Percentiles rank a stretch among this genome's conserved stretches.
phyloP scores from a whole-genome alignment of 2,113 vertebrate genomes.

The Poecilia latipinna region DNA sequence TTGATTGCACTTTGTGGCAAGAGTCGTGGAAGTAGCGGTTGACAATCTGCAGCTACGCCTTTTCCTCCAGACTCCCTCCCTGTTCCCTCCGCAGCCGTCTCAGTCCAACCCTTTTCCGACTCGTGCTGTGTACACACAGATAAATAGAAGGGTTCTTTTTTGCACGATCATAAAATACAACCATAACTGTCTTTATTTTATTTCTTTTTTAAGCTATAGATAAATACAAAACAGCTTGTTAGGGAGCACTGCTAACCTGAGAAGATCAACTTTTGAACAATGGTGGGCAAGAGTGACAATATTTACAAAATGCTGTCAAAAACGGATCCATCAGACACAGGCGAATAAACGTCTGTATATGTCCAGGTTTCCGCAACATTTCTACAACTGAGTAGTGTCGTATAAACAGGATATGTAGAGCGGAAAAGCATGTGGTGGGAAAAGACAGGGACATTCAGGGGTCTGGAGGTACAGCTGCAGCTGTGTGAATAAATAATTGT shows the following conservation, averaged over 20 bases:
- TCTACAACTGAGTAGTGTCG: conserved; percentile 45
- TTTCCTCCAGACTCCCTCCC: conserved; percentile 76
- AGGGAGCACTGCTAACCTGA: background rate
- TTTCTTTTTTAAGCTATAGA: background rate
- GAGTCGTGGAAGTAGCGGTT: conserved; percentile 50
- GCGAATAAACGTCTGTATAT: conserved; percentile 45
- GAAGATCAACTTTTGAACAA: conserved; percentile 2
- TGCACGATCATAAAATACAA: conserved; percentile 10
- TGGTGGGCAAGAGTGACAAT: conserved; percentile 31
- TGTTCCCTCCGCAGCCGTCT: conserved; percentile 65
- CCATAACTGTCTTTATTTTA: background rate
- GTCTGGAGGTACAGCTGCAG: conserved; percentile 44
- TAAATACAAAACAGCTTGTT: background rate
- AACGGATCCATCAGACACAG: conserved; percentile 15
- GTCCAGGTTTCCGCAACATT: conserved; percentile 61
- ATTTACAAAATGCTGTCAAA: conserved; percentile 44
- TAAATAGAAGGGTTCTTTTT: conserved; percentile 25
- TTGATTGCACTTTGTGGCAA: conserved; percentile 60
- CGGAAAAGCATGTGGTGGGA: conserved; percentile 73
- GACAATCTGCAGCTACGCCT: conserved; percentile 68
- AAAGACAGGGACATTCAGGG: conserved; percentile 43
- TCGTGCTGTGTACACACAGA: conserved; percentile 50
- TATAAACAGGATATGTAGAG: conserved; percentile 77
- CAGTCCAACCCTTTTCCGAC: conserved; percentile 69
- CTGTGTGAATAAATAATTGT: conserved; percentile 46